Percentiles rank a stretch among this genome's conserved stretches.
phyloP scores from a whole-genome alignment of 2,113 vertebrate species.

The Micromys minutus region DNA sequence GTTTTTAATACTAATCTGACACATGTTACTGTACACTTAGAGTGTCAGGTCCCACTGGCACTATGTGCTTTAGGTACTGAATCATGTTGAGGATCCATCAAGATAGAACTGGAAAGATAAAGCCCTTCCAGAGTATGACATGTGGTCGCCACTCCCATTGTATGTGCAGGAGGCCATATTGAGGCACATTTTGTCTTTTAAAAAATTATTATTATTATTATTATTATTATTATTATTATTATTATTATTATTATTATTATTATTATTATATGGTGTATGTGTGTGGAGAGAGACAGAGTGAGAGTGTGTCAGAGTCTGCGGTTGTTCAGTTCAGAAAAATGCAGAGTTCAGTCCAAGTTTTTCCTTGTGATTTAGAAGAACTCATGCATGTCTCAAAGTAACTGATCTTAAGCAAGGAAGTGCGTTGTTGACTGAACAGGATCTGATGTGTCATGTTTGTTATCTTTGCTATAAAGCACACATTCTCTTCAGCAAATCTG shows the following conservation, averaged over 20 bases:
- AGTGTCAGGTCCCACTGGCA: background rate
- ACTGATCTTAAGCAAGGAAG: background rate
- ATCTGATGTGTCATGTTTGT: slow-evolving; percentile 4
- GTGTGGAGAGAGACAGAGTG: no score
- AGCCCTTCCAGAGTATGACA: background rate
- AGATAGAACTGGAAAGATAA: background rate
- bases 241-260: no score
- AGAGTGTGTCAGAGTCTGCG: no score
- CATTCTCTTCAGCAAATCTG: background rate
- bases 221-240: no score
- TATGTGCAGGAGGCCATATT: no score
- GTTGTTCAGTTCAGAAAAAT: background rate
- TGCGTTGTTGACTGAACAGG: background rate
- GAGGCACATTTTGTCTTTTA: background rate
- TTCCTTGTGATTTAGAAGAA: slow-evolving; percentile 31
- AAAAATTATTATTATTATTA: no score
- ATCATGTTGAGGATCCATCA: background rate
- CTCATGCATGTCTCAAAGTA: background rate
- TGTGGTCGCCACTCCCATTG: background rate
- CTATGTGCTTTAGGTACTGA: background rate
- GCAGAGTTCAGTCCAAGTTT: background rate
- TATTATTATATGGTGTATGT: no score
- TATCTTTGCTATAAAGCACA: slow-evolving; percentile 31
- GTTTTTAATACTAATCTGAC: background rate
- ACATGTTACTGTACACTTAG: background rate